phyloP scores from a whole-genome alignment of 2,113 vertebrate species.

The Cavia aperea region DNA sequence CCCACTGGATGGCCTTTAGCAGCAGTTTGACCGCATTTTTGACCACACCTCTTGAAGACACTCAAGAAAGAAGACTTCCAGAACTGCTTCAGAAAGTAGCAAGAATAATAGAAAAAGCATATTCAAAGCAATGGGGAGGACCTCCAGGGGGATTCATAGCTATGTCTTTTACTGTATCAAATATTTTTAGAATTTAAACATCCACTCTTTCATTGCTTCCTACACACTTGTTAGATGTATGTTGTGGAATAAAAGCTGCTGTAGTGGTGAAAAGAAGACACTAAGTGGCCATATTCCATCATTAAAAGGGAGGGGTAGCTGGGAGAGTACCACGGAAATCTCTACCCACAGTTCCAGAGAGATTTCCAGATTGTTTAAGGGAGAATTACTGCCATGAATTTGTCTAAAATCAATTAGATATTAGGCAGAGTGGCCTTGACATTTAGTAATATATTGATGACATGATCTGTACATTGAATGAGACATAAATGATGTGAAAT shows the following conservation, averaged over 20 bases:
- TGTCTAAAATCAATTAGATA: not conserved
- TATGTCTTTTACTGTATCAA: not conserved
- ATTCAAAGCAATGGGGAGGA: not conserved
- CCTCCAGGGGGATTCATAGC: not conserved
- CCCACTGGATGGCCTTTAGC: not conserved
- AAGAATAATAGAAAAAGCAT: not conserved
- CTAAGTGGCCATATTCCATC: not conserved
- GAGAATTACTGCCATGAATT: not conserved
- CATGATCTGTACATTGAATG: fast-evolving
- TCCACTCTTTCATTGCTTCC: not conserved
- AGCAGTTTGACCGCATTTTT: not conserved
- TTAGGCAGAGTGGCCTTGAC: not conserved
- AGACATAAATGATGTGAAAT: fast-evolving
- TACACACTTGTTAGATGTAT: not conserved
- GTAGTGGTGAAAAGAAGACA: not conserved
- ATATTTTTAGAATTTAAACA: not conserved
- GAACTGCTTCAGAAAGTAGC: not conserved
- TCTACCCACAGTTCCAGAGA: not conserved
- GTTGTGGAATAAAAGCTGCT: not conserved
- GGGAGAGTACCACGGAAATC: not conserved
- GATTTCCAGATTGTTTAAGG: not conserved
- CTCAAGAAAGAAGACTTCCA: not conserved
- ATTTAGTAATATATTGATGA: not conserved
- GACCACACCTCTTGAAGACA: not conserved
- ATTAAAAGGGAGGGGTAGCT: no score